Evolutionary conservation across 1,140 invertebrate species (phyloP).

Genomic region (Subanguina moxae): DNA sequence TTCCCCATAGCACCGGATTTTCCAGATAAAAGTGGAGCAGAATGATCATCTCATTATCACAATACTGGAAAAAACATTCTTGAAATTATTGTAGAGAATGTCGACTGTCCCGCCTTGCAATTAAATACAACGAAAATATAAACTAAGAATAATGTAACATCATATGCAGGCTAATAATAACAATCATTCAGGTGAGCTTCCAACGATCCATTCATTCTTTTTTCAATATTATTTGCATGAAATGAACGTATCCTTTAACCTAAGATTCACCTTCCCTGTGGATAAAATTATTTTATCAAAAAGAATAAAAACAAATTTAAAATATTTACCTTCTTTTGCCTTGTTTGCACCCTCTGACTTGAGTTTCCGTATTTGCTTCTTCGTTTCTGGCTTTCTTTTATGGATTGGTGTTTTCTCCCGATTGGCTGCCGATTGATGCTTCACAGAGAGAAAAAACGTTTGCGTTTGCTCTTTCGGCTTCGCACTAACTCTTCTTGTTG

Average conservation of each 20-base stretch:
- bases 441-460: too few species aligned
- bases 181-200: slow-evolving; percentile 93
- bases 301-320: too few species aligned
- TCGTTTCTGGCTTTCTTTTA: too few species aligned
- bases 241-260: slow-evolving; percentile 97
- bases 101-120: slow-evolving; percentile 97
- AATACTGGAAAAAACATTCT: slow-evolving; percentile 98
- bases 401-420: too few species aligned
- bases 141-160: not conserved
- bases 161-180: slow-evolving; percentile 9
- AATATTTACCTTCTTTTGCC: too few species aligned
- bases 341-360: too few species aligned
- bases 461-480: too few species aligned
- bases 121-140: slow-evolving; percentile 86
- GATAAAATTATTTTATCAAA: slow-evolving; percentile 92
- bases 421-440: too few species aligned
- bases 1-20: slow-evolving; percentile 99
- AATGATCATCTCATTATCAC: slow-evolving; percentile 99
- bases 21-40: slow-evolving; percentile 96
- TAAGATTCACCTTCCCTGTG: slow-evolving; percentile 89
- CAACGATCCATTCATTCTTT: slow-evolving; percentile 82
- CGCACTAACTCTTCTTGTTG: too few species aligned
- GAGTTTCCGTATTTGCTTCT: too few species aligned
- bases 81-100: slow-evolving; percentile 98
- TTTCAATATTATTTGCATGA: slow-evolving; percentile 93